Evolutionary conservation across 2,888 invertebrate genomes (phyloP), one percentile per base, ranked within the genome.

Genomic region (Orthosia cruda): DNA sequence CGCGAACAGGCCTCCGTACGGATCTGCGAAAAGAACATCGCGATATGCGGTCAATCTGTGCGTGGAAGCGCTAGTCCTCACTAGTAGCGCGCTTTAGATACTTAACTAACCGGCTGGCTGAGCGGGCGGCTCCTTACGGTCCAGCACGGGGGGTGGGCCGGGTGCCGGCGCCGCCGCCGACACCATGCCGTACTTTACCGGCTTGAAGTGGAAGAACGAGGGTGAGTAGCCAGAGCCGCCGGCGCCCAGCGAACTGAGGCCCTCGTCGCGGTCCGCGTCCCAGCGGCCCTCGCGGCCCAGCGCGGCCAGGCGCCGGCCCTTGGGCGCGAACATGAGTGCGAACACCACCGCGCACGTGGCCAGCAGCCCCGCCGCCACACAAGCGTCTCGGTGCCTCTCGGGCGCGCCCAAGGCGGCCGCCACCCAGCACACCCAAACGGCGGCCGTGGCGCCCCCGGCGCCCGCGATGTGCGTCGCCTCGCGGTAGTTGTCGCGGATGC

Each of bases 321-420:
- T 99, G 50, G 99, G 98, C 96, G 99, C 98, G 94, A 99, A 99
- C 99, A 99, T 99, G 74, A 99, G 98, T 88, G 99, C 97, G 95
- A 99, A 99, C 69, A 99, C 98, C 62, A 99, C 97, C 16, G 98
- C 97, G 82, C 99, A 98, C 20, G 98, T 99, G 71, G 98, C 97
- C 63, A 99, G 97, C 85, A 99, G 97, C 0, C 99, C 99, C 89
- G 98, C 99, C 32, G 99, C 99, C 71, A 99, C 97, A 95, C 99
- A 99, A 18, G 99, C 99, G 94, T 99, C 98, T 87, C 98, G 97
- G 91, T 98, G 98, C 83, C 98, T 97, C 90, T 98, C 98, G 76
- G 97, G 97, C 64, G 98, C 97, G 70, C 98, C 97, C 88, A 98
- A 97, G 57, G 99, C 99, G 81, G 98, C 98, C 84, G 99, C 97